These are phyloP conservation scores for Isichthys henryi DNA, from an alignment of 2,113 vertebrate species.

Conservation along the genomic window DNA sequence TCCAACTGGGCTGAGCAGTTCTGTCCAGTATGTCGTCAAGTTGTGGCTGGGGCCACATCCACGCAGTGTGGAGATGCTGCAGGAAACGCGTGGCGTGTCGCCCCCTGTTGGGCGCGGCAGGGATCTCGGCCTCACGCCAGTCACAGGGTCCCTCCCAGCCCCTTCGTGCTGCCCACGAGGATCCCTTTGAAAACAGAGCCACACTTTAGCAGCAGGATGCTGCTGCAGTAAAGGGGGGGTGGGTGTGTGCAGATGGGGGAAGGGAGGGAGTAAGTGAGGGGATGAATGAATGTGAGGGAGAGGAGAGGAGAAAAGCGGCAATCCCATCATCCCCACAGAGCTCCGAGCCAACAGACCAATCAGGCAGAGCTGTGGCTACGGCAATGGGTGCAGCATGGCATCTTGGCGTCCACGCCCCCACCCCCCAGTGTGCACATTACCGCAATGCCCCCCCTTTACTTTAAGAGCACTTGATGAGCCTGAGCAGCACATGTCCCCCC, in stretches of 20 bases:
- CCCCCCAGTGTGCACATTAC: not conserved
- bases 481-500: not conserved
- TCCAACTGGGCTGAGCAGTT: not conserved
- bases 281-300: conserved; percentile 6
- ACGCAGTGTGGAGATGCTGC: not conserved
- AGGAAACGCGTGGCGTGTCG: not conserved
- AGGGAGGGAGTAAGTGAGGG: not conserved
- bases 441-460: not conserved
- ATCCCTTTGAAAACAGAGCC: not conserved
- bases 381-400: not conserved
- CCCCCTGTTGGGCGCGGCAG: not conserved
- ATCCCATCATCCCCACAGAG: not conserved
- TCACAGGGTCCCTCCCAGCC: not conserved
- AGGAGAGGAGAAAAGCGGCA: not conserved
- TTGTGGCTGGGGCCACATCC: not conserved
- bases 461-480: not conserved
- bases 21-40: not conserved
- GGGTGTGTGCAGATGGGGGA: not conserved
- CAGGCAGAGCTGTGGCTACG: not conserved
- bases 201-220: not conserved
- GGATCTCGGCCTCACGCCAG: not conserved
- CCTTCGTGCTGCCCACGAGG: not conserved
- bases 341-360: not conserved
- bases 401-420: not conserved
- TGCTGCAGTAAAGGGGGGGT: not conserved